These are phyloP conservation scores for Volucella zonaria DNA, from an alignment of 2,888 invertebrate genomes.

Conservation along the genomic window DNA sequence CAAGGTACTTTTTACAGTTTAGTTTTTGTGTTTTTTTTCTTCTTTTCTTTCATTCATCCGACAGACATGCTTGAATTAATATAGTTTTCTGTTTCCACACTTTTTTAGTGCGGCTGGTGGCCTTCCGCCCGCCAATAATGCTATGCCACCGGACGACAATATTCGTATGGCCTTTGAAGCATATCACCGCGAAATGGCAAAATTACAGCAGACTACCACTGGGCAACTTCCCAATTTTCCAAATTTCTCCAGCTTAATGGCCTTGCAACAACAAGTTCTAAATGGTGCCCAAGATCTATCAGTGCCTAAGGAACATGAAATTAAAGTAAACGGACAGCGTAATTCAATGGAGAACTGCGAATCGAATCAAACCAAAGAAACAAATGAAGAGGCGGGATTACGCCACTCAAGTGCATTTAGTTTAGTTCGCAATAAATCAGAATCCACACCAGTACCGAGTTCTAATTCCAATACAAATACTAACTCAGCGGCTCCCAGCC, in stretches of 20 bases:
- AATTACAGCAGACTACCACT: slow-evolving; percentile 88
- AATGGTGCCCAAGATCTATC: slow-evolving; percentile 92
- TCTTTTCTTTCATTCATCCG: not conserved
- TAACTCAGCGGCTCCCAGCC: slow-evolving; percentile 92
- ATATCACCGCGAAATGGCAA: slow-evolving; percentile 96
- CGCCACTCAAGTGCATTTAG: slow-evolving; percentile 89
- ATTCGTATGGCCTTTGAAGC: slow-evolving; percentile 94
- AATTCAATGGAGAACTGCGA: slow-evolving; percentile 77
- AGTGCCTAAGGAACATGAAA: slow-evolving; percentile 89
- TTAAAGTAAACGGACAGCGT: slow-evolving; percentile 83
- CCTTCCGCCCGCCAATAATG: slow-evolving; percentile 80
- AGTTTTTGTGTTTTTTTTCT: slow-evolving; percentile 3
- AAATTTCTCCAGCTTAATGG: slow-evolving; percentile 87
- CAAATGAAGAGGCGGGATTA: slow-evolving; percentile 76
- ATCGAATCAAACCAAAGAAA: slow-evolving; percentile 73
- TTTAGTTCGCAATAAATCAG: slow-evolving; percentile 92
- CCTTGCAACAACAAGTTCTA: slow-evolving; percentile 89
- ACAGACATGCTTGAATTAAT: slow-evolving; percentile 78
- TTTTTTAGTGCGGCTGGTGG: slow-evolving; percentile 87
- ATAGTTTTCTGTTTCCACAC: slow-evolving; percentile 91
- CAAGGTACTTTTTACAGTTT: slow-evolving; percentile 85
- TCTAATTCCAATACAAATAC: slow-evolving; percentile 79
- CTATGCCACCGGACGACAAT: slow-evolving; percentile 88
- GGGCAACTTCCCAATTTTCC: slow-evolving; percentile 85
- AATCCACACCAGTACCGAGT: slow-evolving; percentile 79